phyloP scores from a whole-genome alignment of 2,797 vertebrate genomes.

The Rachycentron canadum region DNA sequence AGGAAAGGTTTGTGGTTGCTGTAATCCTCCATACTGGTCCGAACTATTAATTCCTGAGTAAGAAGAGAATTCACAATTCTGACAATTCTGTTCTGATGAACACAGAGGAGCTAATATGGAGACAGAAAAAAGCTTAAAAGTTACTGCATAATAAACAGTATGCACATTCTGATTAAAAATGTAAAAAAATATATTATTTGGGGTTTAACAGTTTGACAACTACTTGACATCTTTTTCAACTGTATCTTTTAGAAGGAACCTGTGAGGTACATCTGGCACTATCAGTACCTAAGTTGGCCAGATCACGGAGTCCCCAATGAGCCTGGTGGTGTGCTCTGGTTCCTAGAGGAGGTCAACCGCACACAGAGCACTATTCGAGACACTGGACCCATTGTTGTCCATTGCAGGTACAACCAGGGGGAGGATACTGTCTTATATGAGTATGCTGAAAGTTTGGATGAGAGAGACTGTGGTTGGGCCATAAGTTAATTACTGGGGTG shows the following conservation, averaged over 20 bases:
- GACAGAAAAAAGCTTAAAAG: too few species aligned
- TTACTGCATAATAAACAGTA: not conserved
- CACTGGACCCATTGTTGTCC: slow-evolving; percentile 90
- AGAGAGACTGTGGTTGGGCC: not conserved
- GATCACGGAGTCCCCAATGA: slow-evolving; percentile 92
- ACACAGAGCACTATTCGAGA: slow-evolving; percentile 86
- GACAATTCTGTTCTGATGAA: not conserved
- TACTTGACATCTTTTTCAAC: too few species aligned
- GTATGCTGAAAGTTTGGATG: not conserved
- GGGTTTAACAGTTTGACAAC: not conserved
- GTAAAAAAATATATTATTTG: too few species aligned
- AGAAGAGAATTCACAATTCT: not conserved
- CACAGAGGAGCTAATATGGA: too few species aligned
- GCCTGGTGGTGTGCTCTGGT: slow-evolving; percentile 90
- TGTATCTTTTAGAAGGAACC: slow-evolving; percentile 82
- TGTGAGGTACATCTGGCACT: slow-evolving; percentile 88
- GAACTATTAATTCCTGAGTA: not conserved
- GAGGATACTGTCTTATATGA: not conserved
- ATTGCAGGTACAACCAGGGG: slow-evolving; percentile 89
- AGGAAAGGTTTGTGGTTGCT: not conserved
- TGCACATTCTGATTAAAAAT: not conserved
- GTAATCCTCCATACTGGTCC: not conserved
- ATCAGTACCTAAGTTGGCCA: slow-evolving; percentile 93
- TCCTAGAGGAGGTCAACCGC: slow-evolving; percentile 90
- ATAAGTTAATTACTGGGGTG: not conserved